Evolutionary conservation across 2,113 vertebrate genomes (phyloP), one percentile per base, ranked within the genome.

Genomic region (Corydoras sp.): DNA sequence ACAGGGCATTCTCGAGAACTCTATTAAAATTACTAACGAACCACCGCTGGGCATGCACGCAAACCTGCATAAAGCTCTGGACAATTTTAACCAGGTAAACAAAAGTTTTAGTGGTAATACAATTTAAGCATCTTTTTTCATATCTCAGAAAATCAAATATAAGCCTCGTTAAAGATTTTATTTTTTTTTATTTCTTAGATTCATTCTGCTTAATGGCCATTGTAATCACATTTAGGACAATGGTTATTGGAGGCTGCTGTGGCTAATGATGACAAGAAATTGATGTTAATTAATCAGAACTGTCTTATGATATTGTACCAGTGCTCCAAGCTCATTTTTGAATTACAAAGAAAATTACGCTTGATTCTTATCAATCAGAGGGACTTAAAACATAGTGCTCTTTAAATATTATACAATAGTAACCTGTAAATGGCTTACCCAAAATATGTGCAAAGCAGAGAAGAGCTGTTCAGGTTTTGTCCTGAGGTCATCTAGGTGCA

Each of bases 1-100:
- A 0, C 95, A 97, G 81, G 95, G 96, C 50, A 97, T 99, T 81
- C 89, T 98, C 75, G 92, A 98, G 66, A 95, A 90, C 83, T 90
- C 93, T 79, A 94, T 98, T 82, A 99, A 98, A 81, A 90, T 99
- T 88, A 99, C 93, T 82, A 98, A 87, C 0, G 96, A 99, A 60
- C 89, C 95, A 0, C 95, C 97, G 0, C 88, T 89, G 0, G 95
- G 95, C 64, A 94, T 98, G 90, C 92, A 90, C 0, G 95, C 95
- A 61, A 98, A 94, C 85, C 90, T 99, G 74, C 96, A 98, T 90
- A 94, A 93, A 79, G 93, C 97, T 35, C 87, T 99, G 30, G 95
- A 98, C 85, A 96, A 93, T 86, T 99, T 99, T 84, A 94, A 76
- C 80, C 96, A 98, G 95, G 97, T 98, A 81, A 3, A 12, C 3